Base-by-base conservation (phyloP, 2,113 vertebrate genomes). In the Brienomyrus brachyistius region DNA sequence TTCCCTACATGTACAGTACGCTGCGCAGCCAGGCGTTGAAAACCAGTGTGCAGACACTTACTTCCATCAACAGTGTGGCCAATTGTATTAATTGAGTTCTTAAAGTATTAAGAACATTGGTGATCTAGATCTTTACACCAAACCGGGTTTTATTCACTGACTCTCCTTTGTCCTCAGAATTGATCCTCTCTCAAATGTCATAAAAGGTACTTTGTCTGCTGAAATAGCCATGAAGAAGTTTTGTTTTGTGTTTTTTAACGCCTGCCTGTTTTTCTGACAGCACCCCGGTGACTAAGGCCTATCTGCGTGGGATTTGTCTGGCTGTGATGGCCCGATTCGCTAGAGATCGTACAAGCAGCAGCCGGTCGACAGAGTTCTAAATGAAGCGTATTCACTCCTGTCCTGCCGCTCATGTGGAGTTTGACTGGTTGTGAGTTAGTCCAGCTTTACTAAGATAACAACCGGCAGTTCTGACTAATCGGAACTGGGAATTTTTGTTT, bases 391-490 rank as follows among this genome's bases (percentile, higher is more conserved):
- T 91, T 94, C 87, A 89, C n/a, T 89, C 92, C 74, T 90, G 9
- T 51, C 47, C n/a, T 43, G 82, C 10, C 62, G 91, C 93, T 94
- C 90, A 91, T 94, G 87, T 90, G 70, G 47, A 77, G 86, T 89
- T 90, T 87, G 92, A 90, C 92, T 91, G 92, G 89, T 91, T 90
- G 91, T 92, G 91, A 51, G 50, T 94, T 92, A 92, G 93, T 90
- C 88, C 90, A 87, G 51, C 92, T 94, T 94, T 94, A 93, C 93
- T 88, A 92, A 94, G 94, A 95, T 95, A 95, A 94, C 93, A 94
- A 93, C 92, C 91, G 91, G 95, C 94, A 93, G 92, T 92, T 87
- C 92, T 92, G 91, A 93, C 89, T 92, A 95, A 95, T 94, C 94
- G 89, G 92, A 91, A 90, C 45, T 88, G 59, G 84, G 90, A 89